phyloP scores from a whole-genome alignment of 2,888 invertebrate genomes.

The Allolobophora icterica region DNA sequence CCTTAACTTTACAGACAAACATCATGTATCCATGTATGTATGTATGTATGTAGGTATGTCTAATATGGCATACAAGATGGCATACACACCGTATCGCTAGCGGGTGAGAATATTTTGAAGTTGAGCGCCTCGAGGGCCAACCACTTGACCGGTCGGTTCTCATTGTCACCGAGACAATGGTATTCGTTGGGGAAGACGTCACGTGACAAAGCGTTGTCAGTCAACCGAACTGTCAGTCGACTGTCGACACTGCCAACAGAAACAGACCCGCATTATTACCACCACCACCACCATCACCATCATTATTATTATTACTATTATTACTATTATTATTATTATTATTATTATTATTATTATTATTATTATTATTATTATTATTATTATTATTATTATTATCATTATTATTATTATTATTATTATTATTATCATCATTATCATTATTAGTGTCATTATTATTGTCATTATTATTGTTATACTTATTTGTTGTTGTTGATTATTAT shows the following conservation, averaged over 20 bases:
- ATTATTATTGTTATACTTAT: too few relatives aligned
- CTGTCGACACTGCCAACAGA: slow-evolving; percentile 57
- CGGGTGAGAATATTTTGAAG: slow-evolving; percentile 83
- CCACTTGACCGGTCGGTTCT: slow-evolving; percentile 96
- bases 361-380: too few relatives aligned
- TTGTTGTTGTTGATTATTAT: too few relatives aligned
- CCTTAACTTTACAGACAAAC: too few relatives aligned
- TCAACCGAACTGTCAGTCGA: slow-evolving; percentile 76
- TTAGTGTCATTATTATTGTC: too few relatives aligned
- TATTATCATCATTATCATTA: too few relatives aligned
- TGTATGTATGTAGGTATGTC: neutral
- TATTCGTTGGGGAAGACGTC: slow-evolving; percentile 95
- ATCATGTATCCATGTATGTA: neutral
- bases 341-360: too few relatives aligned
- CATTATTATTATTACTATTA: too few relatives aligned
- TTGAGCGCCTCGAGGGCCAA: slow-evolving; percentile 86
- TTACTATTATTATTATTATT: too few relatives aligned
- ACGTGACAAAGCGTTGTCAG: slow-evolving; percentile 88
- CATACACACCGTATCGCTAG: slow-evolving; percentile 84
- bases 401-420: too few relatives aligned
- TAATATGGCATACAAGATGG: neutral
- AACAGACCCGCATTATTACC: neutral
- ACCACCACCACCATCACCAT: too few relatives aligned
- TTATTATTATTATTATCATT: too few relatives aligned
- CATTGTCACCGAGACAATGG: slow-evolving; percentile 84